Evolutionary conservation across 2,113 vertebrate species (phyloP).

Genomic region (Osmerus eperlanus): DNA sequence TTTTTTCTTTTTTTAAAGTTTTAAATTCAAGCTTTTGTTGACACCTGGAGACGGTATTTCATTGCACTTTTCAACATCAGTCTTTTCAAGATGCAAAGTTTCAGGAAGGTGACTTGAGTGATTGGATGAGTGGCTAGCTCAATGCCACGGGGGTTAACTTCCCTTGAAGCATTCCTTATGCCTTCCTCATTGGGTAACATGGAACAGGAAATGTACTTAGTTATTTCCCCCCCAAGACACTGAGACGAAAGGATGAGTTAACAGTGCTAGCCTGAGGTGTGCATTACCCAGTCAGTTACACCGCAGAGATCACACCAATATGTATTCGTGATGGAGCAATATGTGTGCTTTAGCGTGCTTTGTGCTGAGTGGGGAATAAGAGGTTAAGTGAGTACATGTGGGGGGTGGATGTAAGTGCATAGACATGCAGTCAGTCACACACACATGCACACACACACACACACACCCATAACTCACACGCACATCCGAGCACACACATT

Average conservation of each 20-base stretch:
- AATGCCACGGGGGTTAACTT: constrained; percentile 3
- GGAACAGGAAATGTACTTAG: constrained; percentile 11
- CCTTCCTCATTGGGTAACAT: constrained; percentile 29
- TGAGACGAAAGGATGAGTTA: background rate
- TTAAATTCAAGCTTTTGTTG: constrained; percentile 33
- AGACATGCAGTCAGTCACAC: background rate
- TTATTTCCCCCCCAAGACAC: background rate
- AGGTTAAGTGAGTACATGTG: background rate
- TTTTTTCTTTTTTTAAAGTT: constrained; percentile 15
- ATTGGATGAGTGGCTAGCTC: constrained; percentile 39
- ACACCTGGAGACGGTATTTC: constrained; percentile 15
- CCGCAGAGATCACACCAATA: constrained; percentile 15
- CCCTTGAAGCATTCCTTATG: constrained; percentile 10
- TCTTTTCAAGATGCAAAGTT: constrained; percentile 6
- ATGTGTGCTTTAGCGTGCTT: background rate
- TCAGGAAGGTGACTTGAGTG: constrained; percentile 21
- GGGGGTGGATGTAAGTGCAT: background rate
- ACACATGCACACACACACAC: background rate
- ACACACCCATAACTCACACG: background rate
- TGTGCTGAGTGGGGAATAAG: background rate
- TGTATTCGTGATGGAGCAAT: constrained; percentile 22
- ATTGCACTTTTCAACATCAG: constrained; percentile 4
- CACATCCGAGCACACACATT: too few relatives aligned
- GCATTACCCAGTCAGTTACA: constrained; percentile 23
- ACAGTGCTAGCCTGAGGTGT: background rate